These are phyloP conservation scores for Chromoteleia sp. DNA, from an alignment of 2,888 invertebrate species.

Conservation along the genomic window DNA sequence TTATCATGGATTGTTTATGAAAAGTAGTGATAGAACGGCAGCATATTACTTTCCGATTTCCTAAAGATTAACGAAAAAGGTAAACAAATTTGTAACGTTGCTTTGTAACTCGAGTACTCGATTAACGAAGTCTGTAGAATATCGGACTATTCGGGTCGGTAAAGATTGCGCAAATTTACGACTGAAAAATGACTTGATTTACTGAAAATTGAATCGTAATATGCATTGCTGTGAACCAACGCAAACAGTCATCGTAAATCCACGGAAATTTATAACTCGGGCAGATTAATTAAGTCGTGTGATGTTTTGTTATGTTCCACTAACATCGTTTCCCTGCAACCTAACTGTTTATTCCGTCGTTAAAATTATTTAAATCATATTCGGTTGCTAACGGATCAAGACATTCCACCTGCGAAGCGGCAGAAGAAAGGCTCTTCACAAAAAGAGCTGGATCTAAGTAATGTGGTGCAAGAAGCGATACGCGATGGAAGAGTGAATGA, in stretches of 20 bases:
- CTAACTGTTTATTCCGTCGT: slow-evolving; percentile 55
- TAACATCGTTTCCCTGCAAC: slow-evolving; percentile 23
- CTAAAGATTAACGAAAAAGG: no score
- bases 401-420: slow-evolving; percentile 22
- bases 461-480: slow-evolving; percentile 4
- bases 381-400: slow-evolving; percentile 43
- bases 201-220: no score
- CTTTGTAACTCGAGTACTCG: no score
- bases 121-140: no score
- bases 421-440: slow-evolving; percentile 20
- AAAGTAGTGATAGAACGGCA: no score
- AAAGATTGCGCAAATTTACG: not conserved
- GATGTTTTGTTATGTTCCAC: slow-evolving; percentile 33
- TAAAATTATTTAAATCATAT: slow-evolving; percentile 54
- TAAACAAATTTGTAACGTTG: no score
- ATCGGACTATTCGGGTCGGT: no score
- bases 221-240: no score
- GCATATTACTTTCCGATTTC: no score
- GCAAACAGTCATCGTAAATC: slow-evolving; percentile 8
- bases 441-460: slow-evolving; percentile 30
- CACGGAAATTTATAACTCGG: slow-evolving; percentile 26
- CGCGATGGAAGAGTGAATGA: slow-evolving; percentile 18
- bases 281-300: slow-evolving; percentile 6
- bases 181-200: no score
- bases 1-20: no score